A percentile compares a stretch with the other conserved stretches of the same genome.
Evolutionary conservation across 1,140 invertebrate genomes (phyloP).

Genomic region (Hypothenemus hampei): DNA sequence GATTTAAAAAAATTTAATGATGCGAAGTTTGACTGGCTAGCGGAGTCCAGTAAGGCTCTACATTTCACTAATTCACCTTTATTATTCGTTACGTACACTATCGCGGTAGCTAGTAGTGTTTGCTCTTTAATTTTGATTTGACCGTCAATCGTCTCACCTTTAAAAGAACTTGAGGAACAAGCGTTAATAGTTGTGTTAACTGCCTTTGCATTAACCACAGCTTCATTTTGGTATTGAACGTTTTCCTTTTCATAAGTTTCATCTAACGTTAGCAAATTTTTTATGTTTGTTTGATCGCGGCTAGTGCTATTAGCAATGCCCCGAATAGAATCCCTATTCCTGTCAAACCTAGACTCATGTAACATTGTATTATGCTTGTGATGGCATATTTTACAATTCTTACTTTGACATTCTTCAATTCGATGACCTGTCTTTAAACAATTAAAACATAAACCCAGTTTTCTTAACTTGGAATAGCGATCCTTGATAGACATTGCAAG

Average conservation of each 20-base stretch:
- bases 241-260: neutral
- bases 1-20: neutral
- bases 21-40: slow-evolving; percentile 9
- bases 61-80: slow-evolving; percentile 2
- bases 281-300: neutral
- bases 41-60: slow-evolving; percentile 6
- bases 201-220: neutral
- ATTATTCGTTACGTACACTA: neutral
- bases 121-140: neutral
- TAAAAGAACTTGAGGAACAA: neutral
- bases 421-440: slow-evolving; percentile 8
- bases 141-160: neutral
- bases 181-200: neutral
- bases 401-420: neutral
- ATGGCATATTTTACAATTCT: slow-evolving; percentile 9
- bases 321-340: neutral
- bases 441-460: slow-evolving; percentile 11
- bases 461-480: slow-evolving; percentile 4
- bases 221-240: neutral
- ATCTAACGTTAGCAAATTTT: neutral
- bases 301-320: neutral
- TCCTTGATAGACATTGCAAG: neutral
- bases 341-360: slow-evolving; percentile 5
- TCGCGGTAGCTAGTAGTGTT: slow-evolving; percentile 3
- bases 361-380: slow-evolving; percentile 18